phyloP scores from a whole-genome alignment of 2,888 invertebrate species.

The Laothoe populi region DNA sequence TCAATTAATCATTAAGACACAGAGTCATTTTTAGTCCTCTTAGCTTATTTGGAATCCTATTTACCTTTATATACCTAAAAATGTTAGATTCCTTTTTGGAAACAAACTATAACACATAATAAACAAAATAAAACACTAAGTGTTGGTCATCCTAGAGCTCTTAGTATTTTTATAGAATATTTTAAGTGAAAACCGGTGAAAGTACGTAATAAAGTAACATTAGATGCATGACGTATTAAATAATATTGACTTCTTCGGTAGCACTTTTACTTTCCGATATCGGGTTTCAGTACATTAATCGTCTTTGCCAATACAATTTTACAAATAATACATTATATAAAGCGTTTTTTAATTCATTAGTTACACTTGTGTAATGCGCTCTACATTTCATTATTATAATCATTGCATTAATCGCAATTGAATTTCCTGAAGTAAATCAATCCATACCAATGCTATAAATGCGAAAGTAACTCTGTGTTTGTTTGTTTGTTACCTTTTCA shows the following conservation, averaged over 20 bases:
- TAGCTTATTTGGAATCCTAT: no score
- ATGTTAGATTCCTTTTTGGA: no score
- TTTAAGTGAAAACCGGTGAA: conserved; percentile 57
- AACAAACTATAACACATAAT: no score
- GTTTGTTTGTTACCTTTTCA: no score
- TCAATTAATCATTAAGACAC: no score
- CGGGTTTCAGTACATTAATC: conserved; percentile 20
- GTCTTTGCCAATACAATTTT: conserved; percentile 1
- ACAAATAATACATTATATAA: background rate
- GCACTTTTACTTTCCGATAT: conserved; percentile 28
- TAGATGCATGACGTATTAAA: conserved; percentile 47
- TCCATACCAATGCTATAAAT: background rate
- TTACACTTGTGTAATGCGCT: background rate
- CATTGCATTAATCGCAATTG: background rate
- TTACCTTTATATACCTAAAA: no score
- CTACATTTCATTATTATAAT: background rate
- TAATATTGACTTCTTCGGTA: conserved; percentile 36
- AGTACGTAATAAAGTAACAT: conserved; percentile 58
- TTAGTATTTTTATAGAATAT: conserved; percentile 42
- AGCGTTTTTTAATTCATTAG: background rate
- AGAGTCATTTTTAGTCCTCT: no score
- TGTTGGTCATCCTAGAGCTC: conserved; percentile 19
- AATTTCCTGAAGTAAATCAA: background rate
- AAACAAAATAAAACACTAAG: background rate
- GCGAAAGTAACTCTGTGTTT: no score